Percentiles rank a stretch among this genome's conserved stretches.
Evolutionary conservation across 2,797 vertebrate species (phyloP).

Genomic region (Sardinella longiceps): DNA sequence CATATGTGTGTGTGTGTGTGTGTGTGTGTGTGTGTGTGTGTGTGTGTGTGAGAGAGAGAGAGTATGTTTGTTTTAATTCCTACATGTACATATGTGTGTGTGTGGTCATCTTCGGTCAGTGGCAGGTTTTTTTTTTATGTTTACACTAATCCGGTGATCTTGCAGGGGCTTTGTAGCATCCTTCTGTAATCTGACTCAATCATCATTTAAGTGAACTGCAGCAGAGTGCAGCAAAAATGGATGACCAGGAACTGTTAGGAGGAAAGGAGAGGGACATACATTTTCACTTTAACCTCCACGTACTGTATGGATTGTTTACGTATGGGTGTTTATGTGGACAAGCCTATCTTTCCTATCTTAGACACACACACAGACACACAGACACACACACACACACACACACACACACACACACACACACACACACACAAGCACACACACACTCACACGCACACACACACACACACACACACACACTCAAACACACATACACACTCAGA

Average conservation of each 20-base stretch:
- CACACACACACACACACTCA: too few relatives aligned
- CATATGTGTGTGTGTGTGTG: background rate
- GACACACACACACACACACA: background rate
- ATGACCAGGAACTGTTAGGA: too few relatives aligned
- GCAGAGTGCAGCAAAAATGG: background rate
- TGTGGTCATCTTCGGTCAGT: background rate
- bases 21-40: background rate
- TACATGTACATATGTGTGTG: background rate
- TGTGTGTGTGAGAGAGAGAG: background rate
- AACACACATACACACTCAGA: background rate
- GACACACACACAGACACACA: background rate
- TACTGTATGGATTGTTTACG: too few relatives aligned
- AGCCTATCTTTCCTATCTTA: background rate
- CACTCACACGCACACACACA: too few relatives aligned
- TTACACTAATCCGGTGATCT: background rate
- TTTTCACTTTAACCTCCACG: background rate
- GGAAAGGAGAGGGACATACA: background rate
- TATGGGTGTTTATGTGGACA: background rate
- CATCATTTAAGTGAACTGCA: background rate
- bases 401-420: background rate
- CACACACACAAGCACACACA: background rate
- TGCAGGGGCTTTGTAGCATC: slow-evolving; percentile 1
- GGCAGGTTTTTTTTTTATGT: background rate
- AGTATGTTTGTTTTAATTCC: background rate
- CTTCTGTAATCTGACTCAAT: background rate